phyloP scores from a whole-genome alignment of 1,140 invertebrate genomes.

The Rhynchophorus ferrugineus region DNA sequence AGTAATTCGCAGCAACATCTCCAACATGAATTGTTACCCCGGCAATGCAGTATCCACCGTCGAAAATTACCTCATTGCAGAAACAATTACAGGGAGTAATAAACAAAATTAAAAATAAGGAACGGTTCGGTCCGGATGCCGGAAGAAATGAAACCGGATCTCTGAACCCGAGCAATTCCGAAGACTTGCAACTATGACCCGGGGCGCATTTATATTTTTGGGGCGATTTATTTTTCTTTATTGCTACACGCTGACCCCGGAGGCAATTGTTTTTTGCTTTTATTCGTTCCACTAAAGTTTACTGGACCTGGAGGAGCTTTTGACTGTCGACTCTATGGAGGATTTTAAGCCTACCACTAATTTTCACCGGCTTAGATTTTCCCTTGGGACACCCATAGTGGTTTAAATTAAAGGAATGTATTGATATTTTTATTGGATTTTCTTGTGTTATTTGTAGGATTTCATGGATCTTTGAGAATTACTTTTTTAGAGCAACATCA shows the following conservation, averaged over 20 bases:
- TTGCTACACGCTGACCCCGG: slow-evolving; percentile 7
- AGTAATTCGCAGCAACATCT: no score
- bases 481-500: no score
- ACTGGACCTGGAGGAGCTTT: slow-evolving; percentile 17
- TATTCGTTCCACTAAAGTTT: slow-evolving; percentile 19
- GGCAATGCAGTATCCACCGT: background rate
- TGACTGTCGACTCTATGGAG: slow-evolving; percentile 5
- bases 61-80: slow-evolving; percentile 17
- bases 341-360: slow-evolving; percentile 3
- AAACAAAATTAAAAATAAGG: slow-evolving; percentile 16
- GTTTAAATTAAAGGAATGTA: background rate
- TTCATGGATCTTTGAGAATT: no score
- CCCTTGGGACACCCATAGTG: background rate
- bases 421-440: slow-evolving; percentile 2
- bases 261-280: slow-evolving; percentile 10
- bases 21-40: background rate
- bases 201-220: slow-evolving; percentile 19
- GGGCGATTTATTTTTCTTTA: slow-evolving; percentile 20
- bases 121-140: slow-evolving; percentile 4
- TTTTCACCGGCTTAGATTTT: background rate
- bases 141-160: slow-evolving; percentile 12
- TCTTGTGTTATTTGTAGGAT: no score
- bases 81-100: slow-evolving; percentile 15
- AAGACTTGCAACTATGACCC: slow-evolving; percentile 15
- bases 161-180: slow-evolving; percentile 13